Evolutionary conservation across 2,797 vertebrate species (phyloP).

Genomic region (Fratercula arctica): DNA sequence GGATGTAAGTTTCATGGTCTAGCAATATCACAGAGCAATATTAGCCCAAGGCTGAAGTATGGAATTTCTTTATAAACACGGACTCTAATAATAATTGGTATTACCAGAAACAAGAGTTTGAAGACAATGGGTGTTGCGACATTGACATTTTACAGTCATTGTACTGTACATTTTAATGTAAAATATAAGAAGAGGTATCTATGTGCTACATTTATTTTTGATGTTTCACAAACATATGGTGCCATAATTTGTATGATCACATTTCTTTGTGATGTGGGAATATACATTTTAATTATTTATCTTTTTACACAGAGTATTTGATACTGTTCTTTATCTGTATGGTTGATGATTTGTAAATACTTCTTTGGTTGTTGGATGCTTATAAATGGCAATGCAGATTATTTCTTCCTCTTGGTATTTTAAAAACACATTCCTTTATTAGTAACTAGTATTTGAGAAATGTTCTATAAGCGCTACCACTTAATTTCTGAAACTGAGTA

Average conservation of each 20-base stretch:
- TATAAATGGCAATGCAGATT: conserved; percentile 33
- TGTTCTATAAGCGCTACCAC: conserved; percentile 47
- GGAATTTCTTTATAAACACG: conserved; percentile 8
- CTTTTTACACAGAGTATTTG: conserved; percentile 67
- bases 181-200: conserved; percentile 65
- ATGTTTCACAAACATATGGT: conserved; percentile 57
- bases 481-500: conserved; percentile 57
- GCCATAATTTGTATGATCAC: conserved; percentile 68
- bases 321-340: conserved; percentile 61
- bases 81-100: conserved; percentile 16
- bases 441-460: conserved; percentile 46
- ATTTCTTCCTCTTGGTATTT: conserved; percentile 51
- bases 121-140: neutral
- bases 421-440: conserved; percentile 25
- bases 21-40: conserved; percentile 68
- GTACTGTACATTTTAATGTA: conserved; percentile 64
- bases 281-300: conserved; percentile 69
- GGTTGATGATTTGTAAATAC: conserved; percentile 46
- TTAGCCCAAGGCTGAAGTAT: conserved; percentile 22
- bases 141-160: conserved; percentile 57
- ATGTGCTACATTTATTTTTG: conserved; percentile 66
- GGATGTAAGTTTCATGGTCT: conserved; percentile 23
- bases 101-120: neutral
- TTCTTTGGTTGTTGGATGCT: conserved; percentile 43
- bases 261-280: conserved; percentile 66